Base-by-base conservation (phyloP, 92 coral and sea anemone species). In the Pocillopora grandis region DNA sequence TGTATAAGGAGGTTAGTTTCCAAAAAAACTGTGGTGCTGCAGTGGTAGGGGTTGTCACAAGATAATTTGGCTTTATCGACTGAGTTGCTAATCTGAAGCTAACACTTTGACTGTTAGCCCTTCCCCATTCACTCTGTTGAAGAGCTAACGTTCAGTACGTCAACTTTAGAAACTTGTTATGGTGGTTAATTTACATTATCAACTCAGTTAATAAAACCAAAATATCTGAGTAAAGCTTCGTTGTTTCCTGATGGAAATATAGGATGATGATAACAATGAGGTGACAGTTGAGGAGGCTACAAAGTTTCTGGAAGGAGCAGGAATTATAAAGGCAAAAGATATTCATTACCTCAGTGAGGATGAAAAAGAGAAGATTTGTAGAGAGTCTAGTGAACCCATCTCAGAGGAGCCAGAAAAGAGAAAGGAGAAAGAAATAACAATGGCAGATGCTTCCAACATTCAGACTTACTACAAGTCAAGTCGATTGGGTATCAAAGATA, bases 391-490 rank as follows among this genome's bases (percentile, higher is more conserved):
- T 71, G 73, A 83, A 73, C 62, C 79, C 27, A 1, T 48, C 31
- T 21, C 71, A 55, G 86, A 74, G 55, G 17, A 18, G 3, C 63
- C 72, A 52, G 62, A 75, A 57, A 72, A 63, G 42, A 49, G 62
- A 15, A 74, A 31, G 74, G 74, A 72, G 37, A 83, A 80, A 31
- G 95, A 93, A 27, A 89, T 93, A 85, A 84, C 86, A 66, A 88
- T 87, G 64, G 84, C 89, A 64, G 97, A 93, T n/a, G 84, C 91
- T 33, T 76, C 89, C 48, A 89, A 92, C 77, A 88, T 94, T 61
- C 98, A 94, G 85, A 92, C 93, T 5, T 85, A 87, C 69, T 94
- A 87, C 88, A 94, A 94, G 80, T 76, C 93, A 36, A 89, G 95
- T 4, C 83, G 93, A 55, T 88, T 94, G 60, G 90, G 93, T 71